phyloP scores from a whole-genome alignment of 30 jellyfish, hydroid and myxozoan genomes.

The Turritopsis rubra region DNA sequence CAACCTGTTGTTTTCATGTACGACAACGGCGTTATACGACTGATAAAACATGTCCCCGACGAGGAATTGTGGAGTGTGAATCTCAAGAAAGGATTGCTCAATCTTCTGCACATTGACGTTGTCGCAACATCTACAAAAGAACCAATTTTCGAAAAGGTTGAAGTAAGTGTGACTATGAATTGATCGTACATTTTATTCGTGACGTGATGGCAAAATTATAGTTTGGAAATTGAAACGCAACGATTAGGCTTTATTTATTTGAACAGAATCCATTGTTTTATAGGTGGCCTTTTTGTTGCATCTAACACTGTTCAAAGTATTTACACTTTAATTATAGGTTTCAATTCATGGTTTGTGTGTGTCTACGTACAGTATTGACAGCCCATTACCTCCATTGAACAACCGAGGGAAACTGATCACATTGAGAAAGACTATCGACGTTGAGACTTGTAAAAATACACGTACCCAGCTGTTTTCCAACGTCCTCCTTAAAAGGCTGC shows the following conservation, averaged over 20 bases:
- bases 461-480: neutral
- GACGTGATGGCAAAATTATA: too few species aligned
- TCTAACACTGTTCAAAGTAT: neutral
- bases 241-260: too few species aligned
- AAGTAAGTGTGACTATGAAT: neutral
- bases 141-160: neutral
- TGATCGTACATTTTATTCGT: too few species aligned
- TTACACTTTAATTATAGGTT: neutral
- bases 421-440: neutral
- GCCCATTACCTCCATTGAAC: neutral
- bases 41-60: neutral
- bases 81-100: neutral
- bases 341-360: neutral
- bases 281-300: neutral
- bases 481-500: neutral
- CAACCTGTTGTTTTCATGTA: neutral
- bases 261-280: too few species aligned
- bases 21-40: neutral
- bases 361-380: neutral
- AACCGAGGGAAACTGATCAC: neutral
- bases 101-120: neutral
- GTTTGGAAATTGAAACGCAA: too few species aligned
- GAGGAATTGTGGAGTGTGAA: slow-evolving; percentile 8
- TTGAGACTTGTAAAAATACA: neutral
- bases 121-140: neutral